Percentiles rank a stretch among this genome's conserved stretches.
phyloP scores from a whole-genome alignment of 2,888 invertebrate species.

The Eupithecia inturbata region DNA sequence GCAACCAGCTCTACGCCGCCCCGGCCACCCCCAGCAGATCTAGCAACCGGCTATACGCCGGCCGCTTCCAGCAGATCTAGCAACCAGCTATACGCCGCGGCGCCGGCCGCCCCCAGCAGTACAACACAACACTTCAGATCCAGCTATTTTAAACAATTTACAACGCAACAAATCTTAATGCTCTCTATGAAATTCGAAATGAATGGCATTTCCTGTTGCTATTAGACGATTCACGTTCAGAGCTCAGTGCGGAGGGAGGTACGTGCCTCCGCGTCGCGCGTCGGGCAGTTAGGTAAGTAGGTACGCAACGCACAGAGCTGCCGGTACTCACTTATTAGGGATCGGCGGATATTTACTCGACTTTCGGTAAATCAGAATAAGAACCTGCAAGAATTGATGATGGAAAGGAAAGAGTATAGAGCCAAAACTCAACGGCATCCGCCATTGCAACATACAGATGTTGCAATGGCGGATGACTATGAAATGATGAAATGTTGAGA shows the following conservation, averaged over 20 bases:
- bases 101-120: too few species aligned
- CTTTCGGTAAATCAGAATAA: background rate
- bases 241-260: background rate
- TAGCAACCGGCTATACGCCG: too few species aligned
- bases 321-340: background rate
- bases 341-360: background rate
- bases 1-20: too few species aligned
- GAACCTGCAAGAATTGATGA: background rate
- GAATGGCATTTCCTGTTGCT: constrained; percentile 6
- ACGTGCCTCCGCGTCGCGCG: too few species aligned
- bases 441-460: too few species aligned
- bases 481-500: background rate
- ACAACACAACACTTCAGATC: constrained; percentile 14
- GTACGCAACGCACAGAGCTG: background rate
- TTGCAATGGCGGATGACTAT: background rate
- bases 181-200: constrained; percentile 20
- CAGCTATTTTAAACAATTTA: constrained; percentile 17
- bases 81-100: too few species aligned
- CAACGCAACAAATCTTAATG: constrained; percentile 18
- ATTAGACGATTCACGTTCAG: background rate
- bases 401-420: background rate
- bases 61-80: too few species aligned
- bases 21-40: too few species aligned
- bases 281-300: too few species aligned
- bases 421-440: background rate